phyloP scores from a whole-genome alignment of 2,797 vertebrate genomes.

The Dermochelys coriacea region DNA sequence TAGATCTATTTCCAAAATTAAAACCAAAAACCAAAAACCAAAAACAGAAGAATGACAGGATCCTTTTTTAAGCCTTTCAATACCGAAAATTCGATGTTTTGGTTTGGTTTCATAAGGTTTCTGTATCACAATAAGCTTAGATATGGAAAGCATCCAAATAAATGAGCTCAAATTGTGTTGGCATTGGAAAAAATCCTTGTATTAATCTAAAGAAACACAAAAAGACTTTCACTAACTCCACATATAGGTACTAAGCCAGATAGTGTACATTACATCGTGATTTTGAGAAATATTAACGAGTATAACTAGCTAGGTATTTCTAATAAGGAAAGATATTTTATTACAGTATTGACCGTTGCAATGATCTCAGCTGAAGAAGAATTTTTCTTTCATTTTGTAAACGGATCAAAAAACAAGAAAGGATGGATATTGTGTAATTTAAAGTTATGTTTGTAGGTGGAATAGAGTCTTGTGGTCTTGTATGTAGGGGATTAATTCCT shows the following conservation, averaged over 20 bases:
- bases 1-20: slow-evolving; percentile 81
- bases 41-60: slow-evolving; percentile 74
- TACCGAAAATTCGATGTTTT: slow-evolving; percentile 74
- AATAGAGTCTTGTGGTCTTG: slow-evolving; percentile 59
- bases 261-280: slow-evolving; percentile 80
- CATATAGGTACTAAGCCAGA: slow-evolving; percentile 82
- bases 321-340: slow-evolving; percentile 83
- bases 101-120: slow-evolving; percentile 80
- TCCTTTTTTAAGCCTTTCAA: slow-evolving; percentile 78
- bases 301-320: slow-evolving; percentile 82
- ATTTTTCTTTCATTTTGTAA: slow-evolving; percentile 69
- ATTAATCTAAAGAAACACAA: slow-evolving; percentile 83
- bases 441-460: slow-evolving; percentile 49
- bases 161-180: slow-evolving; percentile 75
- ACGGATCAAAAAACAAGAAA: slow-evolving; percentile 57
- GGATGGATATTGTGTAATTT: slow-evolving; percentile 61
- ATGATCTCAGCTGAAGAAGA: slow-evolving; percentile 74
- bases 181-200: slow-evolving; percentile 77
- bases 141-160: slow-evolving; percentile 75
- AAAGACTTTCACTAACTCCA: slow-evolving; percentile 83
- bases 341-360: slow-evolving; percentile 80
- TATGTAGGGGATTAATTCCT: slow-evolving; percentile 63
- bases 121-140: slow-evolving; percentile 77
- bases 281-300: slow-evolving; percentile 81
- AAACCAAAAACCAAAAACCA: slow-evolving; percentile 63